A percentile compares a stretch with the other conserved stretches of the same genome.
Evolutionary conservation across 2,888 invertebrate genomes (phyloP).

Genomic region (Pheosia tremula): DNA sequence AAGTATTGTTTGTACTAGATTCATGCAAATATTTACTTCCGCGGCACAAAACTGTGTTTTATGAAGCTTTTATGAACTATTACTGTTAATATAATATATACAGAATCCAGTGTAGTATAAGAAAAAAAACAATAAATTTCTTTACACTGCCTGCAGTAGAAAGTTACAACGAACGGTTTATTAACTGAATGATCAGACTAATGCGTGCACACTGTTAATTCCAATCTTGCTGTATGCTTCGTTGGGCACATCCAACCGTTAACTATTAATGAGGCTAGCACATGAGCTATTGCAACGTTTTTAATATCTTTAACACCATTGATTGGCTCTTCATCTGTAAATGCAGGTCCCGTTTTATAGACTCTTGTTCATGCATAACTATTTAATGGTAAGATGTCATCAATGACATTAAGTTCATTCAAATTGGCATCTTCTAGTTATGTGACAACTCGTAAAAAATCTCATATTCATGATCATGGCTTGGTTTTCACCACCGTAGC

Average conservation of each 20-base stretch:
- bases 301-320: neutral
- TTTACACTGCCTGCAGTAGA: constrained; percentile 22
- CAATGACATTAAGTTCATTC: no score
- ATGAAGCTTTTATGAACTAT: no score
- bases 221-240: constrained; percentile 32
- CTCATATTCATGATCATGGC: no score
- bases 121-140: neutral
- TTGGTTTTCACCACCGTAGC: no score
- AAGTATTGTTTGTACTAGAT: no score
- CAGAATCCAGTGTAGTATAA: no score
- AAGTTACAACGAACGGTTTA: constrained; percentile 31
- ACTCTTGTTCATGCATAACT: neutral
- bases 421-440: no score
- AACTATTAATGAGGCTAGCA: constrained; percentile 25
- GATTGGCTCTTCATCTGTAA: neutral
- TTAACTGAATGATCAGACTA: constrained; percentile 31
- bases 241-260: constrained; percentile 25
- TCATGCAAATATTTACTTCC: no score
- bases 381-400: no score
- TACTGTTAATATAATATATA: no score
- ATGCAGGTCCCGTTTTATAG: neutral
- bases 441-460: no score
- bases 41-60: no score
- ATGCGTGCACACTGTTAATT: constrained; percentile 29
- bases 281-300: constrained; percentile 9